These are phyloP conservation scores for Irena cyanogastra DNA, from an alignment of 2,113 vertebrate genomes.

Conservation along the genomic window DNA sequence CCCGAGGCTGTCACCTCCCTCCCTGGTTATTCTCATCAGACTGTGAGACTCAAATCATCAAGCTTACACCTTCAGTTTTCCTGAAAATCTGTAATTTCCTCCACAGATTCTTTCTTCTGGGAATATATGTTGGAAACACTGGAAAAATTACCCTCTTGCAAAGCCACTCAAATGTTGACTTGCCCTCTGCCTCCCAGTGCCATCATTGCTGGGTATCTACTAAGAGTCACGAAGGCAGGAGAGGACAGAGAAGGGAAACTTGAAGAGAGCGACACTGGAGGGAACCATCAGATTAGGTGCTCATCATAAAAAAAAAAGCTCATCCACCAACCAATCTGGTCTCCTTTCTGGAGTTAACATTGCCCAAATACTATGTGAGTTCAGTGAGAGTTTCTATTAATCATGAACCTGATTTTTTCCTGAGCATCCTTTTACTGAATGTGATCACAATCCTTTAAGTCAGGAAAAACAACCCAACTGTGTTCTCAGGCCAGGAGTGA, in stretches of 20 bases:
- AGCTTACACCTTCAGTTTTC: fast-evolving
- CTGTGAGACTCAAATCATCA: not conserved
- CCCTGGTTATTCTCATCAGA: not conserved
- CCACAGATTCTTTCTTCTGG: not conserved
- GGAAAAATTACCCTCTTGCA: not conserved
- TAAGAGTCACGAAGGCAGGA: not conserved
- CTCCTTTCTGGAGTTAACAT: not conserved
- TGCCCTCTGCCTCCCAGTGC: not conserved
- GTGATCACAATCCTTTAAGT: not conserved
- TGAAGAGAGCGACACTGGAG: not conserved
- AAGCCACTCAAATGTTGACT: not conserved
- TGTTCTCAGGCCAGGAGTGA: not conserved
- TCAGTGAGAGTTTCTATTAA: not conserved
- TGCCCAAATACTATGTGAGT: not conserved
- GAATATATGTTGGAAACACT: not conserved
- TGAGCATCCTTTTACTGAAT: not conserved
- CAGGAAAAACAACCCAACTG: not conserved
- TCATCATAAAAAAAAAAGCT: not conserved
- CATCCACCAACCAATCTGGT: not conserved
- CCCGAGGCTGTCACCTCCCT: not conserved
- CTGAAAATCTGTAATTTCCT: too few species aligned
- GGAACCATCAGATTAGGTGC: not conserved
- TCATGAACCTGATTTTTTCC: not conserved
- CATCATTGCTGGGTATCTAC: not conserved
- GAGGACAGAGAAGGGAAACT: not conserved